These are phyloP conservation scores for Archips crataeganus DNA, from an alignment of 2,888 invertebrate genomes.

Conservation along the genomic window DNA sequence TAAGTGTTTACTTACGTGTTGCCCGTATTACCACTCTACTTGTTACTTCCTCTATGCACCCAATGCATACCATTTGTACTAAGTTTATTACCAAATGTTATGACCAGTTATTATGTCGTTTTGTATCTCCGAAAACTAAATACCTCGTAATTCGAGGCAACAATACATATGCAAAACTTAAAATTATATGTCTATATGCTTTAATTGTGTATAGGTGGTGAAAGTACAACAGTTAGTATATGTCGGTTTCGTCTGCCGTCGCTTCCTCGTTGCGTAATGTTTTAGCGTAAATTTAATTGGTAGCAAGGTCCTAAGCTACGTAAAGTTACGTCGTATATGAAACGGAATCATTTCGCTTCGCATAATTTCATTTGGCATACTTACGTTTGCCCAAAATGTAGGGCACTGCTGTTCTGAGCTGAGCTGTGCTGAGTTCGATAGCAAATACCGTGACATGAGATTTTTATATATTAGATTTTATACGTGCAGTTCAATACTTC, in stretches of 20 bases:
- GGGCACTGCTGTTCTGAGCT: too few species aligned
- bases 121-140: background rate
- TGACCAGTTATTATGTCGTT: slow-evolving; percentile 13
- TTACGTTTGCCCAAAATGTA: too few species aligned
- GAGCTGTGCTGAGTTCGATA: too few species aligned
- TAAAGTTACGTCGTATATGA: too few species aligned
- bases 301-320: background rate
- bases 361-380: too few species aligned
- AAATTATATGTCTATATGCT: slow-evolving; percentile 24
- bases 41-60: background rate
- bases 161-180: slow-evolving; percentile 15
- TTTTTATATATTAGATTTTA: too few species aligned
- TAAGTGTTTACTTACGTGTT: too few species aligned
- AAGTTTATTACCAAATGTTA: background rate
- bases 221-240: slow-evolving; percentile 29
- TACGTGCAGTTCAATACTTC: too few species aligned
- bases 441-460: too few species aligned
- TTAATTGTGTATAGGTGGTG: slow-evolving; percentile 27
- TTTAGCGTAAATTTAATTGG: background rate
- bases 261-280: slow-evolving; percentile 22
- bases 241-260: background rate
- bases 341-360: too few species aligned
- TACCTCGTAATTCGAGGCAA: slow-evolving; percentile 19
- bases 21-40: too few species aligned
- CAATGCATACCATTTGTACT: background rate